Percentiles rank a stretch among this genome's conserved stretches.
Conservation (phyloP, 1,140 invertebrate species). For the Euura saliciscinereae region DNA sequence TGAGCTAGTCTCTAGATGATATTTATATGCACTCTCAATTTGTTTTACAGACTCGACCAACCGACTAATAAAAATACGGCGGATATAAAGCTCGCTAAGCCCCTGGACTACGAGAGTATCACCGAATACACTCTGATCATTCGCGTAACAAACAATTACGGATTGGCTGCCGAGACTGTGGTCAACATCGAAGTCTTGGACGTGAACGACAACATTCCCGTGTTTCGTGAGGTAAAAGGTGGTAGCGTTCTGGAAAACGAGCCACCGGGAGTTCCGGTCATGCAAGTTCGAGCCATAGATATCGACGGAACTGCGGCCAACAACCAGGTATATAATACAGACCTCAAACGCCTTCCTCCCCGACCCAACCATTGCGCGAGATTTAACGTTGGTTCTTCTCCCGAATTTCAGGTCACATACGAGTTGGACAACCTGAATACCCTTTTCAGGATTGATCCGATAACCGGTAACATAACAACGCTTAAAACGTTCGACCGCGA, state of each 20-base stretch:
- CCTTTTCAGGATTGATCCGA: constrained; percentile 76
- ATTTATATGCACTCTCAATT: no score
- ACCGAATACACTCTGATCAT: constrained; percentile 83
- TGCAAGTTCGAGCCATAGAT: constrained; percentile 87
- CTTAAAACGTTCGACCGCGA: constrained; percentile 81
- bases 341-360: not conserved
- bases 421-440: constrained; percentile 72
- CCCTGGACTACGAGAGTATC: constrained; percentile 83
- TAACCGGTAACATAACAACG: constrained; percentile 87
- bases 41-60: no score
- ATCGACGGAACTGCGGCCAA: constrained; percentile 82
- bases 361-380: no score
- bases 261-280: constrained; percentile 77
- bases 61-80: constrained; percentile 68
- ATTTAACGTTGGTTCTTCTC: no score
- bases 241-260: constrained; percentile 87
- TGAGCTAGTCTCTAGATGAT: no score
- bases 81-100: constrained; percentile 72
- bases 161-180: constrained; percentile 76
- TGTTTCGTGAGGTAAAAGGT: constrained; percentile 77
- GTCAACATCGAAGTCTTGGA: constrained; percentile 80
- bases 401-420: constrained; percentile 67
- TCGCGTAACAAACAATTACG: constrained; percentile 81
- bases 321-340: constrained; percentile 67
- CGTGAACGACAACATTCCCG: constrained; percentile 88